Evolutionary conservation across 2,113 vertebrate species (phyloP), one percentile per base, ranked within the genome.

Genomic region (Indri indri): DNA sequence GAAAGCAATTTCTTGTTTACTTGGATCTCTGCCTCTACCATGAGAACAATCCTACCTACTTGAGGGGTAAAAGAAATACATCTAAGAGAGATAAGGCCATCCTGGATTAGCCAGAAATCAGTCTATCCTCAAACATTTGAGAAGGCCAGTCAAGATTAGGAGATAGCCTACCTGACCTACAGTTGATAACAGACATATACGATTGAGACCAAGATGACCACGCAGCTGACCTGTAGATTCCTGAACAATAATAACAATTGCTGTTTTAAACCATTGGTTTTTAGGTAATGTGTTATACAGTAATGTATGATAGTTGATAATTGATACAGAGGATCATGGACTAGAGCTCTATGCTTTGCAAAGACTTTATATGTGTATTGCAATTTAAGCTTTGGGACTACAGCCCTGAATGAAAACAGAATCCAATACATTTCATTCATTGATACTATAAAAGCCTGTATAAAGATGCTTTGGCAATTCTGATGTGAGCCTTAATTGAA

Each of bases 401-500:
- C 23, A 76, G 20, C 6, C 65, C 34, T 87, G 40, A 17, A 32
- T 71, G 30, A 79, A 95, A 80, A 82, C 2, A 52, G 32, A 90
- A 79, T 74, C 14, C 16, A 94, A 23, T 85, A 18, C 83, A 86
- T 95, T 96, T 94, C 45, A 50, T 34, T 79, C 34, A 88, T 45
- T 76, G 71, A 66, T 88, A 86, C 1, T 30, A 91, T 82, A 61
- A 92, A 84, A 88, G 50, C 13, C 2, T 68, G 0, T 22, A 25
- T 47, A 89, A 6, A 93, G 18, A 84, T 76, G 8, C 12, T 80
- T 16, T 80, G 70, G 3, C 23, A 81, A 37, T 87, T 93, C 76
- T n/a, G 37, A 71, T 74, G 8, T 87, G 23, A 89, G 11, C 8
- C 70, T 84, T 63, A 71, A 91, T 61, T 93, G 61, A 85, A 89